phyloP scores from a whole-genome alignment of 2,113 vertebrate genomes.

The Menura novaehollandiae region DNA sequence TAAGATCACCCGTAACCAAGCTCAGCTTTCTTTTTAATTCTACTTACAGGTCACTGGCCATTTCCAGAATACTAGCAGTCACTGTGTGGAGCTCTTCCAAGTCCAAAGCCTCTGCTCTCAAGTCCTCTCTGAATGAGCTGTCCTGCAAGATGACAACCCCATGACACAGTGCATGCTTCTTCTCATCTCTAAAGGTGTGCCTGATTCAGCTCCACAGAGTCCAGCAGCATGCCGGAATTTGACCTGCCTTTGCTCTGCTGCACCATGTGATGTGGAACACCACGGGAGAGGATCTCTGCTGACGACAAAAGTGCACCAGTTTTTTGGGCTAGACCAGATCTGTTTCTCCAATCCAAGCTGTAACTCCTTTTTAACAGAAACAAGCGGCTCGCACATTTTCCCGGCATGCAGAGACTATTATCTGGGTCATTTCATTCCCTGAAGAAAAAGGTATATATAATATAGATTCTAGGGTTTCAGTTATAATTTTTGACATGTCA shows the following conservation, averaged over 20 bases:
- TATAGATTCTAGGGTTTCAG: neutral
- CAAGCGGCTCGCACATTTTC: neutral
- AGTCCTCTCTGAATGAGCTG: neutral
- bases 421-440: neutral
- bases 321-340: neutral
- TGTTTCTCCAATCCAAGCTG: neutral
- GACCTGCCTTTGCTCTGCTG: neutral
- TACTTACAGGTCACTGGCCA: neutral
- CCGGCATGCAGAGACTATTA: neutral
- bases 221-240: neutral
- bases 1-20: neutral
- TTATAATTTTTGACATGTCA: neutral
- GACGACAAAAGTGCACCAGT: accelerated
- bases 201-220: too few species aligned
- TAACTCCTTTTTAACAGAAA: neutral
- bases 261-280: accelerated
- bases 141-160: neutral
- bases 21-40: neutral
- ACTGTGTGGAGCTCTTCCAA: neutral
- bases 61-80: neutral
- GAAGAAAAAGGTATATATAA: neutral
- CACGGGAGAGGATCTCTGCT: accelerated
- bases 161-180: accelerated
- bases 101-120: neutral
- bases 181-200: too few species aligned